Evolutionary conservation across 1,140 invertebrate genomes (phyloP).

Genomic region (Neodiprion lecontei): DNA sequence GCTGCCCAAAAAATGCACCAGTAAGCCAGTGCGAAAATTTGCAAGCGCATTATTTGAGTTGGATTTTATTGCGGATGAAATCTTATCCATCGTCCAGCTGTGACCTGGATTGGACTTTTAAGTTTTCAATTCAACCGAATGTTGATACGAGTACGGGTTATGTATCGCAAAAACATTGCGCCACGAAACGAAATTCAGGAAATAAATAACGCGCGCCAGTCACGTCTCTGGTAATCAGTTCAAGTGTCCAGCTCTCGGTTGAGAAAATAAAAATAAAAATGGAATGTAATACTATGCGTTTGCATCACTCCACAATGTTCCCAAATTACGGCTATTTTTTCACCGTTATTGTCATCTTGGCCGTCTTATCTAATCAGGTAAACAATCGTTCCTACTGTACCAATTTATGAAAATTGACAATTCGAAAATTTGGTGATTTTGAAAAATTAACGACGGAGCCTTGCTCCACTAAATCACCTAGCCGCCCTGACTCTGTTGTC

Average conservation of each 20-base stretch:
- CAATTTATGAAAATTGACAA: too few species aligned
- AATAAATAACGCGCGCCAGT: not conserved
- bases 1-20: conserved; percentile 1
- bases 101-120: not conserved
- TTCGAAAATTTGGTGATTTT: too few species aligned
- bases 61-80: not conserved
- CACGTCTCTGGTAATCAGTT: not conserved
- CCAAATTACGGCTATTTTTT: not conserved
- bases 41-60: not conserved
- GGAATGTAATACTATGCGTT: not conserved
- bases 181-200: not conserved
- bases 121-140: not conserved
- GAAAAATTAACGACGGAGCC: too few species aligned
- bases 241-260: not conserved
- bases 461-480: too few species aligned
- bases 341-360: not conserved
- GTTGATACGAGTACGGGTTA: not conserved
- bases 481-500: too few species aligned
- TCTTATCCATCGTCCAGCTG: not conserved
- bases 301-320: not conserved
- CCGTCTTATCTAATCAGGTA: not conserved
- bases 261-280: not conserved
- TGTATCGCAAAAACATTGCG: not conserved
- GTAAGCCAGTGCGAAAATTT: not conserved
- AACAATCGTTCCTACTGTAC: not conserved